Conservation (phyloP, 23 tunicate species). For the Botrylloides violaceus region DNA sequence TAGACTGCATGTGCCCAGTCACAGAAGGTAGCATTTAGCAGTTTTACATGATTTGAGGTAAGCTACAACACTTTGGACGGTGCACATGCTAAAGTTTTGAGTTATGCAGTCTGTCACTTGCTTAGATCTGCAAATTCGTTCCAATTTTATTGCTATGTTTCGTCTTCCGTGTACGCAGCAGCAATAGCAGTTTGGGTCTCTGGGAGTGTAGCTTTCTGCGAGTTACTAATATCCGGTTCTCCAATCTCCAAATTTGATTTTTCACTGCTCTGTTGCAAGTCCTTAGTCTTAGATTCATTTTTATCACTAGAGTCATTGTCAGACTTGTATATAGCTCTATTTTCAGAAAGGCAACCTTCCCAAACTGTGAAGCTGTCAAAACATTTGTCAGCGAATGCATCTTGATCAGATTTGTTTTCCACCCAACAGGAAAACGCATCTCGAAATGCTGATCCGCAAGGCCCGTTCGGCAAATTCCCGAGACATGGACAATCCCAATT, state of each 20-base stretch:
- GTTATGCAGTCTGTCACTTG: no score
- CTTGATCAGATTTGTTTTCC: constrained; percentile 62
- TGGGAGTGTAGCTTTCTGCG: no score
- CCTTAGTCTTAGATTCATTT: constrained; percentile 4
- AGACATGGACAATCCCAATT: constrained; percentile 99
- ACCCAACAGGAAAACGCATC: constrained; percentile 95
- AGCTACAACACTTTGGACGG: no score
- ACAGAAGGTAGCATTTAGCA: no score
- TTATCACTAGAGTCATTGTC: not conserved
- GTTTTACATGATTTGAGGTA: no score
- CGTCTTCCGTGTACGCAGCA: constrained; percentile 9
- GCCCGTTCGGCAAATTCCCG: constrained; percentile 89
- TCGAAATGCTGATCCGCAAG: constrained; percentile 79
- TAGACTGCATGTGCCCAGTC: no score
- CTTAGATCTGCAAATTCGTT: no score
- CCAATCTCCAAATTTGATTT: no score
- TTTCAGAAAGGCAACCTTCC: constrained; percentile 64
- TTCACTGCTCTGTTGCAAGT: no score
- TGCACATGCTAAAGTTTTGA: no score
- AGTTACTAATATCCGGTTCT: no score
- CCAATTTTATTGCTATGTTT: no score
- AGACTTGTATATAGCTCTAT: constrained; percentile 60
- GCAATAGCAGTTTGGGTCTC: constrained; percentile 9
- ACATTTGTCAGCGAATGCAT: constrained; percentile 66
- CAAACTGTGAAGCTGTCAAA: constrained; percentile 56